Percentiles rank a stretch among this genome's conserved stretches.
phyloP scores from a whole-genome alignment of 2,797 vertebrate species.

The Pangasius krempfi region DNA sequence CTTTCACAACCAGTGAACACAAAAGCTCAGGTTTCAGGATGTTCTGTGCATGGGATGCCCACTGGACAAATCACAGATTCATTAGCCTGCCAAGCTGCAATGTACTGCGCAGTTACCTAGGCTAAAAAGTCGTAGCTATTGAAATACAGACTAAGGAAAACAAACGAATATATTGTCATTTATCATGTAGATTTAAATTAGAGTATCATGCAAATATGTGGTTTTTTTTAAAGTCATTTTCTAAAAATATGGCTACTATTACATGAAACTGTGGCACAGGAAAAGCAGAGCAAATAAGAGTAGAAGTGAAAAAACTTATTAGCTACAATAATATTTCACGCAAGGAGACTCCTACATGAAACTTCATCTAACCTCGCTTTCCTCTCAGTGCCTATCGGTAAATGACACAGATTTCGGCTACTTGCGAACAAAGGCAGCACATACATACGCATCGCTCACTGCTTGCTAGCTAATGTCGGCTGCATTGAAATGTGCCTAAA shows the following conservation, averaged over 20 bases:
- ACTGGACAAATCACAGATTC: background rate
- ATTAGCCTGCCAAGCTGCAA: background rate
- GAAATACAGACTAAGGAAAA: background rate
- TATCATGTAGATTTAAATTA: background rate
- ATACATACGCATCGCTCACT: background rate
- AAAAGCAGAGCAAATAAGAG: background rate
- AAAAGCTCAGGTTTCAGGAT: background rate
- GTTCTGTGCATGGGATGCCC: background rate
- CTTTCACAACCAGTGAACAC: background rate
- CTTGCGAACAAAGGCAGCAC: background rate
- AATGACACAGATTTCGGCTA: background rate
- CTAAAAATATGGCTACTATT: too few species aligned
- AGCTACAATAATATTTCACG: background rate
- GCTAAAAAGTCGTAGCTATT: background rate
- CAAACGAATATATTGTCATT: background rate
- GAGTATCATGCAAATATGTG: background rate
- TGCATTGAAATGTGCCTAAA: background rate
- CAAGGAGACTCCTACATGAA: background rate
- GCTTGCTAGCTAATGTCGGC: background rate
- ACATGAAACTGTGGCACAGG: background rate
- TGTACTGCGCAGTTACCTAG: background rate
- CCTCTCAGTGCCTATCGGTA: background rate
- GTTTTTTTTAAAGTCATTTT: too few species aligned
- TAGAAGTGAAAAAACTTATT: background rate
- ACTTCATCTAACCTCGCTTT: too few species aligned